Evolutionary conservation across 2,888 invertebrate species (phyloP).

Genomic region (Coenonympha glycerion): DNA sequence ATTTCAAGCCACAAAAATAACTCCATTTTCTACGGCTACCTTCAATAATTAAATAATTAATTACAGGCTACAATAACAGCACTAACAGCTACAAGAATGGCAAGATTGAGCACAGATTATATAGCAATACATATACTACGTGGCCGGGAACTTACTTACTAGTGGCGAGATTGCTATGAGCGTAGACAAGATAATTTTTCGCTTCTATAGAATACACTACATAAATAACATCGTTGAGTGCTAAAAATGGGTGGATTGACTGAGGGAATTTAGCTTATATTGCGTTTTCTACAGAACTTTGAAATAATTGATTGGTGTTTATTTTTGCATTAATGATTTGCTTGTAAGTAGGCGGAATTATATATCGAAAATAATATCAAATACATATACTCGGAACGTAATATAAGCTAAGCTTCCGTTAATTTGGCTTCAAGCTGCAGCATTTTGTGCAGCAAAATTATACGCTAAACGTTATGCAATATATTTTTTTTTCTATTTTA

Average conservation of each 20-base stretch:
- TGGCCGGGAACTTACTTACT: constrained; percentile 40
- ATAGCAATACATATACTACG: constrained; percentile 31
- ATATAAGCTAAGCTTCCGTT: constrained; percentile 13
- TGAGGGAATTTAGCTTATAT: constrained; percentile 11
- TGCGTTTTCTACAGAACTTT: constrained; percentile 12
- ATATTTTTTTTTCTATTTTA: constrained; percentile 23
- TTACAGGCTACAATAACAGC: not conserved
- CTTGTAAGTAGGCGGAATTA: constrained; percentile 8
- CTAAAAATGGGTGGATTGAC: constrained; percentile 26
- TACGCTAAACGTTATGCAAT: too few relatives aligned
- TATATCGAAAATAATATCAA: not conserved
- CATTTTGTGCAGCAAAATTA: constrained; percentile 20
- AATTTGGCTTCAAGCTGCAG: constrained; percentile 20
- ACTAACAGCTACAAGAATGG: constrained; percentile 20
- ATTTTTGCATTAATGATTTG: too few relatives aligned
- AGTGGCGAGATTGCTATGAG: constrained; percentile 52
- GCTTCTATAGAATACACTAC: constrained; percentile 16
- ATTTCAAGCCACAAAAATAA: not conserved
- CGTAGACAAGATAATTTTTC: constrained; percentile 33
- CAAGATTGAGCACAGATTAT: constrained; percentile 39
- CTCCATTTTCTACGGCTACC: not conserved
- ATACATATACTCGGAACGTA: constrained; percentile 2
- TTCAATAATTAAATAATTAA: not conserved
- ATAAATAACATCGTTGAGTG: constrained; percentile 13
- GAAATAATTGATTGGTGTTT: too few relatives aligned